These are phyloP conservation scores for Pipistrellus nathusii DNA, from an alignment of 2,797 vertebrate species.

Conservation along the genomic window DNA sequence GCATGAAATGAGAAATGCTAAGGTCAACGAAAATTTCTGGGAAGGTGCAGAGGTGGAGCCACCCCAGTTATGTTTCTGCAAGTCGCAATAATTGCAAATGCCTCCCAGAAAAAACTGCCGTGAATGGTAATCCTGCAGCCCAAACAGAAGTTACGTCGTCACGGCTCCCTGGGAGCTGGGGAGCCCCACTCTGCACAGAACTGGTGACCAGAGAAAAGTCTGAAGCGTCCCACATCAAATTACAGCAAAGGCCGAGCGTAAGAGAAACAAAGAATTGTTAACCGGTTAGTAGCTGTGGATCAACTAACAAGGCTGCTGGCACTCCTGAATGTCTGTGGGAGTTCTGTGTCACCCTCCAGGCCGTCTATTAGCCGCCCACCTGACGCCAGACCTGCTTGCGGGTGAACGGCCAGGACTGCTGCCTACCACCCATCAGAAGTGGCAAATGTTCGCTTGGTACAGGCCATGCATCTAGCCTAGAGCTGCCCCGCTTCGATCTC, in stretches of 20 bases:
- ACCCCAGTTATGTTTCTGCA: constrained; percentile 66
- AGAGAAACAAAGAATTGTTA: not conserved
- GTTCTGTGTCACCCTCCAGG: not conserved
- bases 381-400: no score
- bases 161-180: not conserved
- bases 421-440: not conserved
- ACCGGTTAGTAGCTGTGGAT: not conserved
- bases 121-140: not conserved
- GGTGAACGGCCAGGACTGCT: not conserved
- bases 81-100: constrained; percentile 65
- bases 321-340: not conserved
- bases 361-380: not conserved
- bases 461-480: not conserved
- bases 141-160: constrained; percentile 35
- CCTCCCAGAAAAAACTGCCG: constrained; percentile 29
- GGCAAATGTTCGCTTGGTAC: not conserved
- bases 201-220: not conserved
- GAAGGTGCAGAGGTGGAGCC: constrained; percentile 55
- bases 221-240: not conserved
- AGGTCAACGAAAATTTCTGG: constrained; percentile 75
- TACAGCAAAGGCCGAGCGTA: not conserved
- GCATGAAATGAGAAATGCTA: constrained; percentile 75
- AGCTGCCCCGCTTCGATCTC: not conserved
- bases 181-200: not conserved
- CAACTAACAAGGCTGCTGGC: not conserved